Conservation (phyloP, 1,140 invertebrate species). For the Ericerus pela region DNA sequence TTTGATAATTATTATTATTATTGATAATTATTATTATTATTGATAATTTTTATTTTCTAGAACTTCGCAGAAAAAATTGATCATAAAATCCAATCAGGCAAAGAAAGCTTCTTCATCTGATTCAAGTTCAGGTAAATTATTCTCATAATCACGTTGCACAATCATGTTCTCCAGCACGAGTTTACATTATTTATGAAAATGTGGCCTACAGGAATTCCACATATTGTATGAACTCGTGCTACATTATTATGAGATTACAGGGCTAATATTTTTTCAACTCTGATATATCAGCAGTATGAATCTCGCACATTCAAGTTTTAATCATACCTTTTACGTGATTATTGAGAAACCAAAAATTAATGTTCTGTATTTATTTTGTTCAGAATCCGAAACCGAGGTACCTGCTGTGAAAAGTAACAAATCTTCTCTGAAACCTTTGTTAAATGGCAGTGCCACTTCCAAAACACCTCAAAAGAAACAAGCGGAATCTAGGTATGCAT, state of each 20-base stretch:
- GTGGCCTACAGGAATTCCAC: too few species aligned
- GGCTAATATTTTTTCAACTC: background rate
- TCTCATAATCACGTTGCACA: background rate
- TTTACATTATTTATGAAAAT: too few species aligned
- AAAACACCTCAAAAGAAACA: background rate
- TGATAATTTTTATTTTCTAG: background rate
- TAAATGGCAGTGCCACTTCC: background rate
- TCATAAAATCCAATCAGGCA: background rate
- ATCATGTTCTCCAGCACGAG: background rate
- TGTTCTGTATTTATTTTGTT: too few species aligned
- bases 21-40: background rate
- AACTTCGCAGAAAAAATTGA: background rate
- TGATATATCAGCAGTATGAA: background rate
- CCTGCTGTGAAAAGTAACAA: background rate
- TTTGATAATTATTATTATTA: background rate
- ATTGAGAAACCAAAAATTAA: too few species aligned
- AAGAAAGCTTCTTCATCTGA: slow-evolving; percentile 2
- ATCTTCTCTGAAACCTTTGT: background rate
- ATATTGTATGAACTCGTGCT: background rate
- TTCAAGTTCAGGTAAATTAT: slow-evolving; percentile 1
- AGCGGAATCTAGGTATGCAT: background rate
- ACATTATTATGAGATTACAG: background rate
- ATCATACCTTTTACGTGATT: too few species aligned
- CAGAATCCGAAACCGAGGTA: background rate
- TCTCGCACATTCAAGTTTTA: background rate